These are phyloP conservation scores for Phrynocephalus versicolor DNA, from an alignment of 2,113 vertebrate genomes.

Conservation along the genomic window DNA sequence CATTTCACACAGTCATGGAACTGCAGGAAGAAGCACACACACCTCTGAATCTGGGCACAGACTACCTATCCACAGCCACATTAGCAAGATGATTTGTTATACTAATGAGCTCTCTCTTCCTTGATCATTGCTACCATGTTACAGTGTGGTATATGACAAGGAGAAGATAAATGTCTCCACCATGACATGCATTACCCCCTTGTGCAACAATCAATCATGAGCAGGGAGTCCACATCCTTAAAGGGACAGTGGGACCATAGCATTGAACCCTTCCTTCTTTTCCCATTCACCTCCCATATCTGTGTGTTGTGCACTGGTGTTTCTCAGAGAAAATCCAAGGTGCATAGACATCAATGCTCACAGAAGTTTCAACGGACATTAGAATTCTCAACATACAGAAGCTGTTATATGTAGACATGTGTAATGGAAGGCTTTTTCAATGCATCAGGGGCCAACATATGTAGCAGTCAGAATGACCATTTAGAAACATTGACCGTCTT, in stretches of 20 bases:
- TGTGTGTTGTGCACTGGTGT: not conserved
- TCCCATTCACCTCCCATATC: not conserved
- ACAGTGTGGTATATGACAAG: not conserved
- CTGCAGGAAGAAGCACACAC: not conserved
- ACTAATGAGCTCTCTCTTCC: not conserved
- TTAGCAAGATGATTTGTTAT: not conserved
- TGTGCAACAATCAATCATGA: not conserved
- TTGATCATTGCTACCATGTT: not conserved
- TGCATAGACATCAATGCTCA: not conserved
- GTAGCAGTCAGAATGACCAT: not conserved
- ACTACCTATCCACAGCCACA: not conserved
- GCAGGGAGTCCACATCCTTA: not conserved
- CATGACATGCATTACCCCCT: not conserved
- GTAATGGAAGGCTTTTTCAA: not conserved
- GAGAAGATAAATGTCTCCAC: not conserved
- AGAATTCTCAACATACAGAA: too few species aligned
- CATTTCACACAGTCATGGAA: not conserved
- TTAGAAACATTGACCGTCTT: not conserved
- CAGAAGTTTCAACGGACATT: too few species aligned
- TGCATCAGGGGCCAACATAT: not conserved
- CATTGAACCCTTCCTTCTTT: not conserved
- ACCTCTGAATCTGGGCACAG: not conserved
- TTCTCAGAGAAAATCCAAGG: not conserved
- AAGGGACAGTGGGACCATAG: not conserved
- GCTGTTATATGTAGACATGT: too few species aligned